A percentile compares a stretch with the other conserved stretches of the same genome.
Conservation (phyloP, 2,113 vertebrate genomes). For the Setophaga coronata region DNA sequence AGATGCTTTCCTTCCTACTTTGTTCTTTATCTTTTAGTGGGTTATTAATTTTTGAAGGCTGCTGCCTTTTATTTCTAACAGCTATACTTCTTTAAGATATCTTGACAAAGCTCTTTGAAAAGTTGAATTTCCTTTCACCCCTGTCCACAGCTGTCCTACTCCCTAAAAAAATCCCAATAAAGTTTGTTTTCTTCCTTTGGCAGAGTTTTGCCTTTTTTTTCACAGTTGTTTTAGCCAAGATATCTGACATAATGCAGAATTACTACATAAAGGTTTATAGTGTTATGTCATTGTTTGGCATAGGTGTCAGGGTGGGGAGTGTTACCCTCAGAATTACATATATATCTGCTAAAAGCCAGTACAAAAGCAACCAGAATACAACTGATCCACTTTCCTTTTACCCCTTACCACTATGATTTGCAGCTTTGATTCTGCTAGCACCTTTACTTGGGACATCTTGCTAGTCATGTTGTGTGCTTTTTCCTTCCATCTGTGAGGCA, state of each 20-base stretch:
- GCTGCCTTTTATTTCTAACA: not conserved
- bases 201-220: not conserved
- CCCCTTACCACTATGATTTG: not conserved
- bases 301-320: not conserved
- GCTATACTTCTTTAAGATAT: not conserved
- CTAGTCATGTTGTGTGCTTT: not conserved
- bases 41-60: not conserved
- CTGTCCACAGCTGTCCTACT: not conserved
- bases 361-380: not conserved
- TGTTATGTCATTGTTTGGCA: not conserved
- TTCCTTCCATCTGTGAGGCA: not conserved
- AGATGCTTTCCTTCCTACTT: not conserved
- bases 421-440: not conserved
- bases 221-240: not conserved
- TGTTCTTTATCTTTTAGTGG: not conserved
- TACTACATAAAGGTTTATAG: not conserved
- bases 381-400: not conserved
- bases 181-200: not conserved
- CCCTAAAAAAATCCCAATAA: not conserved
- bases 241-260: not conserved
- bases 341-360: not conserved
- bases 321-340: not conserved
- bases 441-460: not conserved
- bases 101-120: not conserved
- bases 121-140: not conserved